phyloP scores from a whole-genome alignment of 2,888 invertebrate genomes.

The Xestia c-nigrum region DNA sequence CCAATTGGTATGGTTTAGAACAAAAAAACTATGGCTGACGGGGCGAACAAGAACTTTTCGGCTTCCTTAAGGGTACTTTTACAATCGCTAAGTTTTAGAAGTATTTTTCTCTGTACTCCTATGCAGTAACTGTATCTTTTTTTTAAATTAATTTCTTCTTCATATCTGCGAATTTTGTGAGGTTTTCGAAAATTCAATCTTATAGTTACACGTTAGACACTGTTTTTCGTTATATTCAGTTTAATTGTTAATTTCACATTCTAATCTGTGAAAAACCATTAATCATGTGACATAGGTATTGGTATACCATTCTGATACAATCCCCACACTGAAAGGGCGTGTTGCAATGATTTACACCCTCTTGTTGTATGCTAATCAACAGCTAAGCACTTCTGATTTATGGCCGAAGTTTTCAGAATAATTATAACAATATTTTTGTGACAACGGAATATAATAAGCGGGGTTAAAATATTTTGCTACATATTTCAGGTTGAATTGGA shows the following conservation, averaged over 20 bases:
- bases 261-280: conserved; percentile 1
- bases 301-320: conserved; percentile 30
- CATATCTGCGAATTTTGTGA: no score
- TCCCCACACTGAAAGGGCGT: conserved; percentile 63
- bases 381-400: conserved; percentile 84
- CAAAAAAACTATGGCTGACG: no score
- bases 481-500: background rate
- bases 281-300: conserved; percentile 30
- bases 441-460: conserved; percentile 1
- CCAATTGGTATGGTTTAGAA: no score
- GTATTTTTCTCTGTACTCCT: no score
- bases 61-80: no score
- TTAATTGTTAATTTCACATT: background rate
- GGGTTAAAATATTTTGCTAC: background rate
- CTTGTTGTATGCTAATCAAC: conserved; percentile 89
- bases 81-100: no score
- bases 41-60: no score
- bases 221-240: background rate
- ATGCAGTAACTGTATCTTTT: no score
- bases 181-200: no score
- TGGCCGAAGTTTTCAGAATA: conserved; percentile 74
- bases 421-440: conserved; percentile 32
- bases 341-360: conserved; percentile 81
- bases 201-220: no score
- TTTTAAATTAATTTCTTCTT: no score